Evolutionary conservation across 2,888 invertebrate genomes (phyloP), one percentile per base, ranked within the genome.

Genomic region (Troilus luridus): DNA sequence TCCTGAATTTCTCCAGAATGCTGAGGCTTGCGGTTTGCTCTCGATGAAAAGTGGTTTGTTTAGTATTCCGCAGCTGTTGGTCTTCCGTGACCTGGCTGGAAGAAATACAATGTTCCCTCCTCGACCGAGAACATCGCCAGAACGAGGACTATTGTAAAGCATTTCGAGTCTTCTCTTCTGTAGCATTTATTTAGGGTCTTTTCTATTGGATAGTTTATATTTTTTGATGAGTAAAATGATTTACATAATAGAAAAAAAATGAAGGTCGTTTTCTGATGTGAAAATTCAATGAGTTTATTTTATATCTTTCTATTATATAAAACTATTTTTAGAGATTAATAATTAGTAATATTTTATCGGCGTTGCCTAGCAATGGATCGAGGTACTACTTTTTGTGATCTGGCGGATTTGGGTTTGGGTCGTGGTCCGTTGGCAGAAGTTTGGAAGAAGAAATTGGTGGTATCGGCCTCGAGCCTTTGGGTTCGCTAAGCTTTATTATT

Each of bases 51-150:
- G 72, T 41, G 41, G 17, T 77, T 77, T 41, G 72, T 41, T 77
- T 77, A 77, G 72, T 77, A 77, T 77, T 77, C 72, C 9, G 17
- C 12, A 7, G 17, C 14, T 7, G 27, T 41, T 27, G 17, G 14
- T 19, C 41, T 77, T 17, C 6, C 72, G 72, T 77, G 72, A 77
- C 72, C 72, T 41, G 72, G 27, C 27, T 77, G 1, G 27, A 27
- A 77, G 72, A 41, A 77, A 77, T 77, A 77, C 72, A 77, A 77
- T 77, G 72, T 41, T 77, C 72, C 41, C 41, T 14, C 67, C 27
- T 14, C 6, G 41, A 19, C 27, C 8, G 72, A 41, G 72, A 17
- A 77, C 27, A 7, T 5, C 17, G 24, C 8, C 17, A 2, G 9
- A 27, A 27, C 14, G 72, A 72, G 17, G 64, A 9, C 17, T 17